Evolutionary conservation across 2,797 vertebrate genomes (phyloP), one percentile per base, ranked within the genome.

Genomic region (Aotus griseimembra): DNA sequence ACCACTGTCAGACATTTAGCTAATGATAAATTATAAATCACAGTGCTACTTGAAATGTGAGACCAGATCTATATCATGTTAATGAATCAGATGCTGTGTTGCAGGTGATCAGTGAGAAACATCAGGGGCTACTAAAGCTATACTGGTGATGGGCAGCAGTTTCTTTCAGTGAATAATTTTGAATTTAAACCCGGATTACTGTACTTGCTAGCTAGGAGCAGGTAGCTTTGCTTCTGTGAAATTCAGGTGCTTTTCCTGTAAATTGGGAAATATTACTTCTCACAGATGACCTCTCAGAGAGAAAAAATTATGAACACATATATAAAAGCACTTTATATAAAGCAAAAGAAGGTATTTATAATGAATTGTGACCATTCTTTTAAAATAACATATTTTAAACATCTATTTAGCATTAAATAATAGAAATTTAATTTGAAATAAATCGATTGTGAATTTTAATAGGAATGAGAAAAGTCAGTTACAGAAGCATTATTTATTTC

Each of bases 1-100:
- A 50, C 44, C 52, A 73, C 44, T 72, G 26, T 86, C 80, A 90
- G 86, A 95, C 30, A 90, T 95, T 85, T 85, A 57, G 81, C 36
- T 95, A 93, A 85, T 96, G 93, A 92, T 22, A 87, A 83, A 88
- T 94, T 87, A 57, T 70, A 97, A 95, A 93, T 95, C 67, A 95
- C 17, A 67, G 46, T 24, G 64, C 80, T 93, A 97, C 90, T 58
- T 94, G 84, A 96, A 88, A 93, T 33, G 50, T 75, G 70, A 92
- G 61, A 50, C 26, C 14, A 82, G 33, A 91, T 93, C 41, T 93
- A 70, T 39, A 82, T 79, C 50, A 92, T 79, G 11, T 46, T 96
- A 94, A 90, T 97, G 58, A 97, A 73, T 96, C 84, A 79, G 57
- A 86, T 44, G 20, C 39, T 30, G 55, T 92, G 85, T n/a, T 46